A percentile compares a stretch with the other conserved stretches of the same genome.
Conservation (phyloP, 2,888 invertebrate genomes). For the Polyommatus icarus region DNA sequence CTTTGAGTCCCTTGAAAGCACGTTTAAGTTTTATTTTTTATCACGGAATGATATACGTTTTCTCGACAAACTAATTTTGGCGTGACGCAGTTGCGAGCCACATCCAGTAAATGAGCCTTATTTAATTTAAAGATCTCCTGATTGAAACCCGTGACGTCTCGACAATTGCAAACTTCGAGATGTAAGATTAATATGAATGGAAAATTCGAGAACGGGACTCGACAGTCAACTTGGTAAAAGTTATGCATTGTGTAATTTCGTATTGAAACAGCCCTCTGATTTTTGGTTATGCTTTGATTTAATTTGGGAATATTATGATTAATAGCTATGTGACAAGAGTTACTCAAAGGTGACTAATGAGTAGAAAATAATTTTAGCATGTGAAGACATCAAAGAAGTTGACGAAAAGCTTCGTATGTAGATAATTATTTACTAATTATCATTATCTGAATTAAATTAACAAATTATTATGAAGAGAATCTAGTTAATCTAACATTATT, state of each 20-base stretch:
- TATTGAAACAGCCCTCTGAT: background rate
- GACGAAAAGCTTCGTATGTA: background rate
- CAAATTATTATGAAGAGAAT: no score
- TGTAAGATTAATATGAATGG: background rate
- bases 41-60: background rate
- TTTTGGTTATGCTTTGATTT: background rate
- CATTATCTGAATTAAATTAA: background rate
- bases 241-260: background rate
- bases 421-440: no score
- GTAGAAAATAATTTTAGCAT: background rate
- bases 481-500: background rate
- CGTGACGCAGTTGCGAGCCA: background rate
- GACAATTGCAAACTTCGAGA: background rate
- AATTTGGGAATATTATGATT: slow-evolving; percentile 1
- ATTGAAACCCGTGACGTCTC: background rate
- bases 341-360: background rate
- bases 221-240: background rate
- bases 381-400: background rate
- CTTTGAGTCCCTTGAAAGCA: no score
- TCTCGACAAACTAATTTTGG: background rate
- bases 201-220: background rate
- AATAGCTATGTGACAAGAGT: background rate
- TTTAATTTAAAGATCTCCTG: background rate
- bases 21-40: background rate
- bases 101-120: background rate